Conservation (phyloP, 1,140 invertebrate genomes). For the Drosophila novamexicana region DNA sequence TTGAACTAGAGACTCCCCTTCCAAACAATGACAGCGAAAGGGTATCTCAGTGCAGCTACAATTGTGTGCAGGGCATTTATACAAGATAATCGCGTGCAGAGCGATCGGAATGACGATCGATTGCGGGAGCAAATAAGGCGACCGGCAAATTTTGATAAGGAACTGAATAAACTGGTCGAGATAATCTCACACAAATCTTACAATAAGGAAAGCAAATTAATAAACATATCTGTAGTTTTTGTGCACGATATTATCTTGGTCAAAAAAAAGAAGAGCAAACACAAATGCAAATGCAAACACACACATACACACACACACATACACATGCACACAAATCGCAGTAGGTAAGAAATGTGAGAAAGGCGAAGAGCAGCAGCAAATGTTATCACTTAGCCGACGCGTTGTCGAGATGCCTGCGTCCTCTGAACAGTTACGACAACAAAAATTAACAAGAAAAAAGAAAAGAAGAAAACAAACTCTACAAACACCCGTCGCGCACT, state of each 20-base stretch:
- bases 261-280: conserved; percentile 47
- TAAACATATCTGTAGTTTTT: conserved; percentile 10
- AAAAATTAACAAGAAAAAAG: background rate
- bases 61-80: conserved; percentile 1
- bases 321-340: conserved; percentile 3
- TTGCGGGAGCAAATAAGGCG: conserved; percentile 50
- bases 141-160: conserved; percentile 23
- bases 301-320: background rate
- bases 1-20: conserved; percentile 25
- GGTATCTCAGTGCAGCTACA: conserved; percentile 23
- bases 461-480: conserved; percentile 44
- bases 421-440: conserved; percentile 53
- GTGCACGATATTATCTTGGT: conserved; percentile 49
- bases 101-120: conserved; percentile 46
- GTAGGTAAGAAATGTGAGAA: conserved; percentile 30
- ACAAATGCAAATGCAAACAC: conserved; percentile 31
- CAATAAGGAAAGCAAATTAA: conserved; percentile 30
- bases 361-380: conserved; percentile 38
- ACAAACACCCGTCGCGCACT: conserved; percentile 59
- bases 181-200: conserved; percentile 29
- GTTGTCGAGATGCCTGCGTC: conserved; percentile 55
- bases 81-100: conserved; percentile 19
- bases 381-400: conserved; percentile 77
- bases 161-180: conserved; percentile 37
- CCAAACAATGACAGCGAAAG: conserved; percentile 18